phyloP scores from a whole-genome alignment of 2,797 vertebrate species.

The Gobionotothen gibberifrons region DNA sequence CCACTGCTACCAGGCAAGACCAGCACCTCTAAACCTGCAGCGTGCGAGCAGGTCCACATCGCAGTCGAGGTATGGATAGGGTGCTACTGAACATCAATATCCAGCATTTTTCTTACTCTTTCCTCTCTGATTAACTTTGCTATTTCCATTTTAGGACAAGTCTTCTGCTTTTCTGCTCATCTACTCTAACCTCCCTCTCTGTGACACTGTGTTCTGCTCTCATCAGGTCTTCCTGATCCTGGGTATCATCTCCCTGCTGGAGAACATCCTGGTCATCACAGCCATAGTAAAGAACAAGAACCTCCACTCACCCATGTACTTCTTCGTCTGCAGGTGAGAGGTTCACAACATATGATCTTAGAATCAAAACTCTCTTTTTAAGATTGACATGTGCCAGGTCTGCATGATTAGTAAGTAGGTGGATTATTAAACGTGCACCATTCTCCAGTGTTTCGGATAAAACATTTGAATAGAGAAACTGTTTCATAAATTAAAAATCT shows the following conservation, averaged over 20 bases:
- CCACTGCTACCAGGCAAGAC: constrained; percentile 45
- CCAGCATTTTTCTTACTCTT: neutral
- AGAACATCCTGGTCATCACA: constrained; percentile 94
- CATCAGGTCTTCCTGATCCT: constrained; percentile 91
- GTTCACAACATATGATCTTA: neutral
- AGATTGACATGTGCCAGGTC: too few species aligned
- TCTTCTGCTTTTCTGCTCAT: neutral
- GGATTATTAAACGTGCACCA: too few species aligned
- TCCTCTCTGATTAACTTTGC: neutral
- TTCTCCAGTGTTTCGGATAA: too few species aligned
- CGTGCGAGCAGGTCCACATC: constrained; percentile 93
- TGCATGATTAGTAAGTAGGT: too few species aligned
- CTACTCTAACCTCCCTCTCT: neutral
- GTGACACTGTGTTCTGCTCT: neutral
- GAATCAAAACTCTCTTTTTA: neutral
- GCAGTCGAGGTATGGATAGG: constrained; percentile 86
- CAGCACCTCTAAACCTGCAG: constrained; percentile 64
- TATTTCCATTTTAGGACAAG: neutral
- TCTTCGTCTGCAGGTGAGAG: constrained; percentile 84
- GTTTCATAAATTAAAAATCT: too few species aligned
- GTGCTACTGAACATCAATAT: neutral
- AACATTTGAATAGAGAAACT: too few species aligned
- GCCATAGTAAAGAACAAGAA: constrained; percentile 97
- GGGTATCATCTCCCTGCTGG: constrained; percentile 93
- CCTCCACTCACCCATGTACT: constrained; percentile 98